Conservation (phyloP, 2,113 vertebrate genomes). For the Strix uralensis region DNA sequence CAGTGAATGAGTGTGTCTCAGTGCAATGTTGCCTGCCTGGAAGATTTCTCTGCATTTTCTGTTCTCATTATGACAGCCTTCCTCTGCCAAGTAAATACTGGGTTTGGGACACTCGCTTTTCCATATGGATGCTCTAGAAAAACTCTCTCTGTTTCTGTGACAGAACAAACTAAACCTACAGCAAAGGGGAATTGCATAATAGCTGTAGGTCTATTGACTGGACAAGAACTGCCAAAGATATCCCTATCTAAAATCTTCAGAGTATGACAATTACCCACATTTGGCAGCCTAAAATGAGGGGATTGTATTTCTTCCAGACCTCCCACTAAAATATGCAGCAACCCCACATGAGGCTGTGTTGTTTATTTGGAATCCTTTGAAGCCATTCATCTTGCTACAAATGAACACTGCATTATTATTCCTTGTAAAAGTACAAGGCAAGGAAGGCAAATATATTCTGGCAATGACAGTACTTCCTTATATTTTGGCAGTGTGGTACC, state of each 20-base stretch:
- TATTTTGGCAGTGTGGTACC: not conserved
- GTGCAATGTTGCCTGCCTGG: not conserved
- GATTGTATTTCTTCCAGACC: not conserved
- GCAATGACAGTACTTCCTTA: not conserved
- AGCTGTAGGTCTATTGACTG: not conserved
- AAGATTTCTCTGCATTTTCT: not conserved
- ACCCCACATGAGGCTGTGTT: not conserved
- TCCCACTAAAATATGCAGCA: not conserved
- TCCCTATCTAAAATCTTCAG: not conserved
- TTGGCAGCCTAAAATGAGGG: not conserved
- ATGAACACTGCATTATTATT: not conserved
- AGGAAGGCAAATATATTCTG: not conserved
- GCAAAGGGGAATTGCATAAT: not conserved
- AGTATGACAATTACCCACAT: not conserved
- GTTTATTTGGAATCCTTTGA: slow-evolving; percentile 1
- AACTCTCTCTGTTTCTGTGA: not conserved
- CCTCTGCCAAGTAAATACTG: not conserved
- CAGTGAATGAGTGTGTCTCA: not conserved
- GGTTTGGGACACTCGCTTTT: not conserved
- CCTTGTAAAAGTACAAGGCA: not conserved
- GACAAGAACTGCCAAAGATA: not conserved
- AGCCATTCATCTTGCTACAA: not conserved
- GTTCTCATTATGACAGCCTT: not conserved
- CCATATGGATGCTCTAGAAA: not conserved
- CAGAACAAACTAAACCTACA: not conserved